Base-by-base conservation (phyloP, 2,888 invertebrate species). In the Caenorhabditis sinica region DNA sequence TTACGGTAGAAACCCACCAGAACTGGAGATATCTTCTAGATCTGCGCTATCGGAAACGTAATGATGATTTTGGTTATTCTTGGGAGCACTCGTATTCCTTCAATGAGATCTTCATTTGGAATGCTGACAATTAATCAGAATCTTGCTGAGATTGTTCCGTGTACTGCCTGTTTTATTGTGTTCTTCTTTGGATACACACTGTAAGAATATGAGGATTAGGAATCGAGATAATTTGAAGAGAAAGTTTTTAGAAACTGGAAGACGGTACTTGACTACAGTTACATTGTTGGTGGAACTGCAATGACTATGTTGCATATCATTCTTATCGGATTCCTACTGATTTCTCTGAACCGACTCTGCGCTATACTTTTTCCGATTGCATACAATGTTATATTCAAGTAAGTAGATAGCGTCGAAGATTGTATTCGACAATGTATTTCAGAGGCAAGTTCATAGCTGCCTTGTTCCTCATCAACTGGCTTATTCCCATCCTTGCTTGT, bases 51-150 rank as follows among this genome's bases (percentile, higher is more conserved):
- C 15, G 76, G 76, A 33, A 40, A 20, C 11, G n/a, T 60, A 13
- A 49, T 77, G n/a, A 77, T 77, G 76, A 28, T 30, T 0, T 23
- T 77, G 6, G 76, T 77, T 9, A 69, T 77, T 20, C 56, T 77
- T 11, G 76, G 68, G 13, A 69, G 76, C n/a, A 60, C 25, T 40
- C 76, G 76, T 25, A 77, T 77, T 11, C 76, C 76, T 5, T 77
- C 76, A 6, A 77, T 77, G 76, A 77, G 61, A 40, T 77, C 76
- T 2, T 49, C 76, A 0, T 77, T 77, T 40, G 76, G 76, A 51
- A 69, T 61, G 25, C 28, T 77, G 36, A 77, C 76, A 15, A 69
- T 77, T 49, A 77, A 77, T 33, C 76, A 77, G 28, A 77, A 68
- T 23, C 1, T 77, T 0, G 76, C 76, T 11, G 68, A 77, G 36